Evolutionary conservation across 2,888 invertebrate species (phyloP).

Genomic region (Eristalis tenax): DNA sequence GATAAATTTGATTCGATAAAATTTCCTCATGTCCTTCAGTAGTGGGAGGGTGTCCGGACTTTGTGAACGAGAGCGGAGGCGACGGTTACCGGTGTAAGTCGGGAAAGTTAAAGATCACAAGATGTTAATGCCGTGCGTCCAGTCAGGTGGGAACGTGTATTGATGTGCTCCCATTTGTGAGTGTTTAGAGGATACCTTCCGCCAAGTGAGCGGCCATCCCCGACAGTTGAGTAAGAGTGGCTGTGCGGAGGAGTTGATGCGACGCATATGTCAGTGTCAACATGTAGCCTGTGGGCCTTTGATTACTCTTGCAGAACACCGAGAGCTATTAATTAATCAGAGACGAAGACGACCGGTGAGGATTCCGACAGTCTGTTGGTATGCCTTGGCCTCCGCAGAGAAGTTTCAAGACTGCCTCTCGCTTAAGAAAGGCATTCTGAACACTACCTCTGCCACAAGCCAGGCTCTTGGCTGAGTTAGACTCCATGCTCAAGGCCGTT

Average conservation of each 20-base stretch:
- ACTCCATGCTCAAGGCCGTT: too few species aligned
- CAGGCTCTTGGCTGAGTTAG: too few species aligned
- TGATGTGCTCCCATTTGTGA: constrained; percentile 6
- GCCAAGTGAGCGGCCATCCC: not conserved
- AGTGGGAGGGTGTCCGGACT: not conserved
- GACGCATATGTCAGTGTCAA: not conserved
- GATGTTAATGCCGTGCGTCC: not conserved
- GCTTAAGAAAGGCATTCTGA: too few species aligned
- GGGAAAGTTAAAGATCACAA: not conserved
- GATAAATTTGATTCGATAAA: not conserved
- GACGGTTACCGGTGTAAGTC: not conserved
- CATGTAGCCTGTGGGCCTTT: not conserved
- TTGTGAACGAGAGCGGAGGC: not conserved
- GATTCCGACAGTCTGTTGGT: too few species aligned
- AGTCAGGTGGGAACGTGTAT: not conserved
- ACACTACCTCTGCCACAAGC: too few species aligned
- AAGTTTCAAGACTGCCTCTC: too few species aligned
- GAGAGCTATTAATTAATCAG: too few species aligned
- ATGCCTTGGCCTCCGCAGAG: too few species aligned
- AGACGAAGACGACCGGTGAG: too few species aligned
- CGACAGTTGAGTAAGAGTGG: not conserved
- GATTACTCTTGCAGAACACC: not conserved
- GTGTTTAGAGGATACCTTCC: not conserved
- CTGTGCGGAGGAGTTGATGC: not conserved
- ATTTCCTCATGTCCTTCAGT: not conserved